These are phyloP conservation scores for Rhopalosiphum padi DNA, from an alignment of 1,140 invertebrate species.

Conservation along the genomic window DNA sequence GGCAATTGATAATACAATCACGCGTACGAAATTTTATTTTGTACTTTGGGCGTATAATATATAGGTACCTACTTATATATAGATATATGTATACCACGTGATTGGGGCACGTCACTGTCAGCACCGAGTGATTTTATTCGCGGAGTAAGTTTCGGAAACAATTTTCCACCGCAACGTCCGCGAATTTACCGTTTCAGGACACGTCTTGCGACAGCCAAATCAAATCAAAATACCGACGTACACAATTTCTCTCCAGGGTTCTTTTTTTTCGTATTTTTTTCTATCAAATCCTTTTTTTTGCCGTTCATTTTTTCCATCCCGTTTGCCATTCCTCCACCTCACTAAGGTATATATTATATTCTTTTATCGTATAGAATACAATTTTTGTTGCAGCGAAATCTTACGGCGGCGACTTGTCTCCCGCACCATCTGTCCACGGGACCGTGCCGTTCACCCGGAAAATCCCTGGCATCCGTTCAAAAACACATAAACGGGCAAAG, in stretches of 20 bases:
- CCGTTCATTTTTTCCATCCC: constrained; percentile 24
- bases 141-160: constrained; percentile 38
- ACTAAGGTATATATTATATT: background rate
- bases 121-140: constrained; percentile 44
- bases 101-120: constrained; percentile 39
- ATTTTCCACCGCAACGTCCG: constrained; percentile 37
- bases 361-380: background rate
- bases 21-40: background rate
- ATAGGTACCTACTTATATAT: background rate
- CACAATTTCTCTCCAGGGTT: constrained; percentile 18
- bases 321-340: background rate
- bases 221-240: constrained; percentile 54
- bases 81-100: background rate
- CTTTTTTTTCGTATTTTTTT: background rate
- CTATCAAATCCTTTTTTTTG: background rate
- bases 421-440: constrained; percentile 24
- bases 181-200: constrained; percentile 50
- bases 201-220: constrained; percentile 33
- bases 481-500: constrained; percentile 45
- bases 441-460: constrained; percentile 50
- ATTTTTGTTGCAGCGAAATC: constrained; percentile 23
- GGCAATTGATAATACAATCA: constrained; percentile 22
- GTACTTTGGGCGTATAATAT: background rate
- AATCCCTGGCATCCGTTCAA: constrained; percentile 57
- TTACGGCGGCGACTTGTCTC: background rate